phyloP scores from a whole-genome alignment of 2,113 vertebrate species.

The Terrapene triunguis region DNA sequence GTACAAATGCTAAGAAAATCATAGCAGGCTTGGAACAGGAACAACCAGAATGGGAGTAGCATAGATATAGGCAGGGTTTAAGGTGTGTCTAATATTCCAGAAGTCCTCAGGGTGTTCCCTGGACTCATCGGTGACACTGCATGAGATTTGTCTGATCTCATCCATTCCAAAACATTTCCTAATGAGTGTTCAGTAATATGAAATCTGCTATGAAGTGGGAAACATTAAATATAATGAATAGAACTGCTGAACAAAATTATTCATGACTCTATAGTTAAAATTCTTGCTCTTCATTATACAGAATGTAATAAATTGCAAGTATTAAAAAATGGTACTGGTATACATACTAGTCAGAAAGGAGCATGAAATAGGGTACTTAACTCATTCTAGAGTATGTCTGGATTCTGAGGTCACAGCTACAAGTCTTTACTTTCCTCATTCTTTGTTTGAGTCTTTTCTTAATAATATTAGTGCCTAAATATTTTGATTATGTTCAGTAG shows the following conservation, averaged over 20 bases:
- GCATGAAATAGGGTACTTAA: neutral
- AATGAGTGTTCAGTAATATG: neutral
- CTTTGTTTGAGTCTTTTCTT: slow-evolving; percentile 19
- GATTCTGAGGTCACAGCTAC: neutral
- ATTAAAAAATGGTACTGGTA: neutral
- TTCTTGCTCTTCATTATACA: neutral
- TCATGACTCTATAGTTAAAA: neutral
- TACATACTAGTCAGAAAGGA: neutral
- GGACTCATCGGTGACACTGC: fast-evolving
- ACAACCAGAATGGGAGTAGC: neutral
- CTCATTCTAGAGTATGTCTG: neutral
- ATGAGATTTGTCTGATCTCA: neutral
- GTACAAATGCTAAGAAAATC: neutral
- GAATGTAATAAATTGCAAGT: neutral
- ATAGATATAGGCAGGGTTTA: neutral
- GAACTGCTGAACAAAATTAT: neutral
- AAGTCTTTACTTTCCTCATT: neutral
- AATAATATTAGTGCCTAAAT: neutral
- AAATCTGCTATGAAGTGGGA: neutral
- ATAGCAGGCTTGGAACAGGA: neutral
- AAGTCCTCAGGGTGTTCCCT: neutral
- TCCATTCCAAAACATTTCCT: neutral
- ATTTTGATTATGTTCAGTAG: neutral
- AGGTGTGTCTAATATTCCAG: neutral
- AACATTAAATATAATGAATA: neutral